phyloP scores from a whole-genome alignment of 2,113 vertebrate genomes.

The Salvelinus namaycush region DNA sequence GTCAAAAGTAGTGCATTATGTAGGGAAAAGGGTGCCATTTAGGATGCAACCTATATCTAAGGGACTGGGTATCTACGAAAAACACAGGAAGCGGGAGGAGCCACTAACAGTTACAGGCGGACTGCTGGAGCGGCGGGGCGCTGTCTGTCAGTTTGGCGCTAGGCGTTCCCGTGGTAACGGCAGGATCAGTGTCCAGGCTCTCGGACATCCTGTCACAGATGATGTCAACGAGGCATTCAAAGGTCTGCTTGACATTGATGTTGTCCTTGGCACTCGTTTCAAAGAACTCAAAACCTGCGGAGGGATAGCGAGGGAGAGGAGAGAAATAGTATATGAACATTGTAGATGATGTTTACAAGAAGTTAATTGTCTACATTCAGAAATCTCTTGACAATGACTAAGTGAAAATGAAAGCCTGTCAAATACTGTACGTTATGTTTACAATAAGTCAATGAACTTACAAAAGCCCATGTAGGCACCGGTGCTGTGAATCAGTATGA shows the following conservation, averaged over 20 bases:
- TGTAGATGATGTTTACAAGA: neutral
- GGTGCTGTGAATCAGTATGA: neutral
- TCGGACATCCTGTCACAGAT: conserved; percentile 99
- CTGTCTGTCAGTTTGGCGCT: conserved; percentile 88
- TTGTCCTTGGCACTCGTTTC: conserved; percentile 98
- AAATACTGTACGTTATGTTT: too few species aligned
- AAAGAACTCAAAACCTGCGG: conserved; percentile 94
- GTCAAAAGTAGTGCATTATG: too few species aligned
- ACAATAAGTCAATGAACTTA: neutral
- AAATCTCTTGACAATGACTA: too few species aligned
- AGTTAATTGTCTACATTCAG: too few species aligned
- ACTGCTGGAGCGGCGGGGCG: conserved; percentile 84
- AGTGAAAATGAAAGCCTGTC: too few species aligned
- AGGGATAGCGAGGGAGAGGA: neutral
- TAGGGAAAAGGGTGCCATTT: too few species aligned
- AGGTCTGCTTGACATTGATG: conserved; percentile 96
- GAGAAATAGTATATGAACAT: neutral
- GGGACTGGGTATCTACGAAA: too few species aligned
- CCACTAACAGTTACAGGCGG: conserved; percentile 90
- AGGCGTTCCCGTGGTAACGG: conserved; percentile 83
- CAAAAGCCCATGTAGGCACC: neutral
- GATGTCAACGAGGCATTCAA: conserved; percentile 93
- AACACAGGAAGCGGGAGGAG: too few species aligned
- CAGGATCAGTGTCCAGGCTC: conserved; percentile 87
- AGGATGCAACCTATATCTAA: neutral